Base-by-base conservation (phyloP, 2,113 vertebrate genomes). In the Pygoscelis adeliae region DNA sequence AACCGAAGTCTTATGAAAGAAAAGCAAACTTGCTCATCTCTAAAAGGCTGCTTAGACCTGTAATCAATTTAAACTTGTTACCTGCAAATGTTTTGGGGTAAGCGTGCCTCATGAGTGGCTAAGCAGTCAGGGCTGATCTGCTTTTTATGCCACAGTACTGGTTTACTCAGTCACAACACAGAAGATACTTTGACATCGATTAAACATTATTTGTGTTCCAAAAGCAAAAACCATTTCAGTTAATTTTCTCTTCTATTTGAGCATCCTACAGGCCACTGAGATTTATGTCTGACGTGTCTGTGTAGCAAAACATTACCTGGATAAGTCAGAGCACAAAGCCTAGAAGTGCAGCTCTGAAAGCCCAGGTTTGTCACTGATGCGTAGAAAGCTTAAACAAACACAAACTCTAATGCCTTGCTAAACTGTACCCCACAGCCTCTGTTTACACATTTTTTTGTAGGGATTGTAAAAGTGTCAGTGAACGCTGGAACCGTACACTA, bases 211-310 rank as follows among this genome's bases (percentile, higher is more conserved):
- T 23, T 12, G 29, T 46, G 11, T 47, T 61, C 34, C 50, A 72
- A 59, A 65, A 74, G 14, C 15, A 38, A 47, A 25, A 49, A 16
- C 3, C 3, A 8, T 36, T 58, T 44, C 40, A 23, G 42, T 46
- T 44, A 9, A 19, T 36, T 34, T 50, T 32, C 15, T 25, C 29
- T 61, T 36, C 38, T n/a, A 17, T 38, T 27, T 46, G 36, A 55
- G 32, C 29, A 38, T 26, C 49, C 47, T 47, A 11, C 61, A 58
- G 59, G 19, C n/a, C 10, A 4, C 16, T 7, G 9, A 26, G 26
- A 30, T 26, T 23, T 22, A 6, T 2, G 14, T 18, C 30, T n/a
- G 49, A 9, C 0, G 0, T 7, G 13, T 19, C 40, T 23, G 34
- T 1, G 44, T 4, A 23, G 74, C 38, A 86, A 46, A 84, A 30